These are phyloP conservation scores for Chionomys nivalis DNA, from an alignment of 2,113 vertebrate species.

Conservation along the genomic window DNA sequence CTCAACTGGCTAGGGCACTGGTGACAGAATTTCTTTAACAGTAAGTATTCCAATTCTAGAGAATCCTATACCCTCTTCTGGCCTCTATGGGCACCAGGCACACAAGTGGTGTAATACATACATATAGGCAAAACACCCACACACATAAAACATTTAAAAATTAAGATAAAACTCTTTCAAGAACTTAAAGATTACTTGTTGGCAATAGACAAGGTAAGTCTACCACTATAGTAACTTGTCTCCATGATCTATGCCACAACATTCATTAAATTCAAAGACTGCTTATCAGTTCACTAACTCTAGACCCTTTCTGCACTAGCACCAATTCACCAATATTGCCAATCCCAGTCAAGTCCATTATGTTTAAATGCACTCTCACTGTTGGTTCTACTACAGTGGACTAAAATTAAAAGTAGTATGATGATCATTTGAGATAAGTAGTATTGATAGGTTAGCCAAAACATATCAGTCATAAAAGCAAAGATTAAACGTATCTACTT, in stretches of 20 bases:
- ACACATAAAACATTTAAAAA: background rate
- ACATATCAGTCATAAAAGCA: conserved; percentile 27
- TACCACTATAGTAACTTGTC: background rate
- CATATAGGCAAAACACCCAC: background rate
- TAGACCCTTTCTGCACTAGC: background rate
- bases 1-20: background rate
- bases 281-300: background rate
- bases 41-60: background rate
- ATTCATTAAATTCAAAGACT: conserved; percentile 27
- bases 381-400: background rate
- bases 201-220: background rate
- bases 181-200: conserved; percentile 11
- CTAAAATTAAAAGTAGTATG: background rate
- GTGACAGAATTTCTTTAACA: background rate
- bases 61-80: background rate
- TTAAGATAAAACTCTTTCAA: background rate
- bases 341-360: background rate
- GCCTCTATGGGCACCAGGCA: background rate
- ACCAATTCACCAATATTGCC: background rate
- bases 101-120: background rate
- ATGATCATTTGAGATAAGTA: conserved; percentile 19
- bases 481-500: background rate
- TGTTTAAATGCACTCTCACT: conserved; percentile 3
- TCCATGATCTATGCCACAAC: background rate
- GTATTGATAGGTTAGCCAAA: background rate